Percentiles rank a stretch among this genome's conserved stretches.
Evolutionary conservation across 2,113 vertebrate species (phyloP).

Genomic region (Pedetes capensis): DNA sequence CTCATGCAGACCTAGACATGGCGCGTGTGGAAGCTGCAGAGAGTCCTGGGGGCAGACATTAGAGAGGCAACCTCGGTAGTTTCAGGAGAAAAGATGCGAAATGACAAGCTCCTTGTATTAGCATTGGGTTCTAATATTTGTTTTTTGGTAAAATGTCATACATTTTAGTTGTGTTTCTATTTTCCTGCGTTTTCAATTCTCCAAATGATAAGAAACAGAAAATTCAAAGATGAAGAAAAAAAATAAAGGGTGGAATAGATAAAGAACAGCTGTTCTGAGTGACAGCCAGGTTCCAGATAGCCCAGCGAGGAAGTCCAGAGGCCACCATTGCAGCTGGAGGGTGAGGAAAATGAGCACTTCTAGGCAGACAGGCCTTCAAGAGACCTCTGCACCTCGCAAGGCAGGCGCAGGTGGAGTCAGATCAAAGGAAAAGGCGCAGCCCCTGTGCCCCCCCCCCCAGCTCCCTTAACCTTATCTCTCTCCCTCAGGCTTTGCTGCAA

Average conservation of each 20-base stretch:
- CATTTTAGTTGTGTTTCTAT: background rate
- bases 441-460: background rate
- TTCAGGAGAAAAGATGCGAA: background rate
- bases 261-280: background rate
- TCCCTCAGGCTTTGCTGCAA: conserved; percentile 41
- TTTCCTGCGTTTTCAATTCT: background rate
- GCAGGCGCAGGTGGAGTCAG: background rate
- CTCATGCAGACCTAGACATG: too few species aligned
- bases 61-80: background rate
- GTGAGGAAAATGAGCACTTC: background rate
- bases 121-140: background rate
- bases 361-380: background rate
- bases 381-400: background rate
- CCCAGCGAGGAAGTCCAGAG: background rate
- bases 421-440: conserved; percentile 36
- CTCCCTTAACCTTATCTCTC: conserved; percentile 51
- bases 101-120: background rate
- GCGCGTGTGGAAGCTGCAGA: background rate
- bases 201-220: background rate
- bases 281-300: background rate
- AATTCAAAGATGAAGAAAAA: background rate
- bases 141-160: background rate
- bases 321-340: background rate
- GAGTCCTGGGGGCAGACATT: background rate
- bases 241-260: background rate